Evolutionary conservation across 2,888 invertebrate species (phyloP), one percentile per base, ranked within the genome.

Genomic region (Lymantria dispar): DNA sequence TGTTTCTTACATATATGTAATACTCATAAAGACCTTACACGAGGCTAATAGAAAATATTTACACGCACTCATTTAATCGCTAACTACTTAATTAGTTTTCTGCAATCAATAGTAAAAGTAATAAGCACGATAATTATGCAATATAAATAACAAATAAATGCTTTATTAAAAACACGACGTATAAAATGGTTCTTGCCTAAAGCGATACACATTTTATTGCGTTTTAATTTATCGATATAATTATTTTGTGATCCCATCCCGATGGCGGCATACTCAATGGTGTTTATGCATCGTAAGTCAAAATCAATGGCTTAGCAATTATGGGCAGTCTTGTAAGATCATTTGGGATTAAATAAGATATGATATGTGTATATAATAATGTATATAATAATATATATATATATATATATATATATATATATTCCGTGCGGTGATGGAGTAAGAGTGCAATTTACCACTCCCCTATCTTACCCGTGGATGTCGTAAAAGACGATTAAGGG

Each of bases 231-330:
- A 38, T 33, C 38, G 38, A 38, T 38, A 38, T 33, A 10, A 22
- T 22, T 22, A 22, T 22, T 46, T 52, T 30, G 31, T 46, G 12
- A 38, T 38, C 56, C 37, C 60, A 50, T 43, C 54, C 33, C 48
- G 5, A 45, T 39, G 46, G 63, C 64, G 67, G 57, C 48, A 15
- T 45, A 45, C 42, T 60, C 57, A 52, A 41, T 65, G 38, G 48
- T 39, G 38, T 64, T 66, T 45, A 64, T 60, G 66, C 66, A 51
- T 64, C 64, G 66, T 56, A 66, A 60, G 60, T 66, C 63, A 64
- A 60, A 60, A 54, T 64, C 60, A 64, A 64, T 66, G 51, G 57
- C n/a, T 56, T 55, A 52, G 54, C 57, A 48, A 62, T 64, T 55
- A 64, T 48, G 42, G 47, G 12, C 43, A 36, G 5, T 38, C 44